Conservation (phyloP, 2,113 vertebrate genomes). For the Phylloscopus trochiloides region DNA sequence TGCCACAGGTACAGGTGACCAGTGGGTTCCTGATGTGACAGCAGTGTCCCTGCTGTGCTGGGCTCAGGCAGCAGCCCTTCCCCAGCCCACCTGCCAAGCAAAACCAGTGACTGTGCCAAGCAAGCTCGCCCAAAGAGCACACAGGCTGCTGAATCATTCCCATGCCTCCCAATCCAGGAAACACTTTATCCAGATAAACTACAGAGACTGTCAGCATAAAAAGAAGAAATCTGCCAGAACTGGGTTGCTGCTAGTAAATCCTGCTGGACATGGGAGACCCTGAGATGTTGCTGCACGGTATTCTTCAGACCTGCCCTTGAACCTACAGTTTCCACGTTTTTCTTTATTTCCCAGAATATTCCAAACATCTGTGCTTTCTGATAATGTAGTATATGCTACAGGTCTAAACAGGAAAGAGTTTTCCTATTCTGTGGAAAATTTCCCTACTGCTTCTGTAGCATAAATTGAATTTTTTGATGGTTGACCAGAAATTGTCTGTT, state of each 20-base stretch:
- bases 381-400: neutral
- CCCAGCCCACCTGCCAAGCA: neutral
- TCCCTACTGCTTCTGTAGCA: neutral
- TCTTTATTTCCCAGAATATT: neutral
- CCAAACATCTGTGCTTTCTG: neutral
- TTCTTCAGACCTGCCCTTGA: neutral
- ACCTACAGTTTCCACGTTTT: neutral
- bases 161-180: neutral
- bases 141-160: neutral
- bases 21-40: fast-evolving
- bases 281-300: neutral
- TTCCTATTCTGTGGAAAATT: neutral
- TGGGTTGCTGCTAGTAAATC: neutral
- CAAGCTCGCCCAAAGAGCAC: fast-evolving
- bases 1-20: fast-evolving
- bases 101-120: fast-evolving
- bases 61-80: neutral
- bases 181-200: neutral
- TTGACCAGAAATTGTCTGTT: neutral
- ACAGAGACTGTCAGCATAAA: neutral
- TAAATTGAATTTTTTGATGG: neutral
- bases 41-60: fast-evolving
- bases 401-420: neutral
- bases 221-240: neutral
- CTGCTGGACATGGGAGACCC: neutral